phyloP scores from a whole-genome alignment of 2,113 vertebrate species.

The Oreocharis arfaki region DNA sequence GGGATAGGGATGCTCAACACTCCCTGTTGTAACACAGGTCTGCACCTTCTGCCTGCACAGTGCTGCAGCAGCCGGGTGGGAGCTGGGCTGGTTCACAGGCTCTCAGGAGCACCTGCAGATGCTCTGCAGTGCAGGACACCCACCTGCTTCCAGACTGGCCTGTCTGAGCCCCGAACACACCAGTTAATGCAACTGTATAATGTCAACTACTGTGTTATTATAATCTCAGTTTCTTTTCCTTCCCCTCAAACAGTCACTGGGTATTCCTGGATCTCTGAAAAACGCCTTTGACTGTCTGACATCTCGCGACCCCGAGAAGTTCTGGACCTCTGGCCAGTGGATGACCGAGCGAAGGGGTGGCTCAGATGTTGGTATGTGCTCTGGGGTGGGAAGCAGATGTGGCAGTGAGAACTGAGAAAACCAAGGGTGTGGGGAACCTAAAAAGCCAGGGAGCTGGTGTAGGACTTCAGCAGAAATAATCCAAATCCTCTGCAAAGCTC shows the following conservation, averaged over 20 bases:
- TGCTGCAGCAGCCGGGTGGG: background rate
- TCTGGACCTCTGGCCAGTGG: constrained; percentile 92
- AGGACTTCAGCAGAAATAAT: background rate
- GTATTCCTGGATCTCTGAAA: constrained; percentile 60
- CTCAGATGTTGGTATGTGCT: constrained; percentile 82
- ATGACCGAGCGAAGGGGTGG: constrained; percentile 88
- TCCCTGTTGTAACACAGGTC: too few relatives aligned
- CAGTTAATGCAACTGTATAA: background rate
- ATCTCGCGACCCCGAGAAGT: constrained; percentile 70
- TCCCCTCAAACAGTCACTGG: constrained; percentile 63
- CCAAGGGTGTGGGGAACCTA: background rate
- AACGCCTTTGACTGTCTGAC: constrained; percentile 74
- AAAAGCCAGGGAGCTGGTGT: background rate
- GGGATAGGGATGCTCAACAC: background rate
- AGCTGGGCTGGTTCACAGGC: background rate
- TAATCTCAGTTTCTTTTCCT: background rate
- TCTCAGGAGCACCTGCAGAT: background rate
- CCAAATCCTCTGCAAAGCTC: background rate
- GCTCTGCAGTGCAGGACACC: background rate
- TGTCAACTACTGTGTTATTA: background rate
- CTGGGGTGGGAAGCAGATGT: background rate
- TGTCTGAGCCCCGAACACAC: background rate
- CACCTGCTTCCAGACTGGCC: background rate
- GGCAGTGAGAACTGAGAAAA: background rate
- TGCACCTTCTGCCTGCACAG: background rate